Percentiles rank a stretch among this genome's conserved stretches.
These are phyloP conservation scores for Sebastolobus altivelis DNA, from an alignment of 2,797 vertebrate species.

Conservation along the genomic window DNA sequence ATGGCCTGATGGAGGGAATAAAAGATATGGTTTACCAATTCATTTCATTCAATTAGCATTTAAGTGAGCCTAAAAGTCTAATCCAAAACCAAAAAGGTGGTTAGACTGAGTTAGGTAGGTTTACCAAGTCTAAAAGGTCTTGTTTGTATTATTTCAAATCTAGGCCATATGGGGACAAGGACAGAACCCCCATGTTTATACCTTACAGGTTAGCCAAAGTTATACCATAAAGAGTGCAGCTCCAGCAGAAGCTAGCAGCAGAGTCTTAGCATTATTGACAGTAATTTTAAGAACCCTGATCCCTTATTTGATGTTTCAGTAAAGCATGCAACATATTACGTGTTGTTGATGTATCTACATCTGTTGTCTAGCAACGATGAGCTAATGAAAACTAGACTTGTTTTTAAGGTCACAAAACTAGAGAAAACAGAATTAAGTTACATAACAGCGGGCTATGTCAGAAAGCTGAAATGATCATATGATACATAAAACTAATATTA, in stretches of 20 bases:
- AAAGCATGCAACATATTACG: constrained; percentile 6
- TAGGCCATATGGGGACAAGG: not conserved
- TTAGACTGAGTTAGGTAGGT: not conserved
- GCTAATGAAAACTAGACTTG: constrained; percentile 55
- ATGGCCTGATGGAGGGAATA: not conserved
- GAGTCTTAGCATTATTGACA: not conserved
- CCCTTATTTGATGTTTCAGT: constrained; percentile 33
- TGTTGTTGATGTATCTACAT: constrained; percentile 41
- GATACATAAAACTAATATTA: not conserved
- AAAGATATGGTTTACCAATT: not conserved
- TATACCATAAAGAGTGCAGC: not conserved
- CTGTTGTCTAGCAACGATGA: constrained; percentile 45
- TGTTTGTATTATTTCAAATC: constrained; percentile 5
- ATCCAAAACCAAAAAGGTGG: not conserved
- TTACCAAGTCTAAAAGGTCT: not conserved
- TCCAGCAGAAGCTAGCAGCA: not conserved
- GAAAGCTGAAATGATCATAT: constrained; percentile 8
- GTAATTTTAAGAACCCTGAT: not conserved
- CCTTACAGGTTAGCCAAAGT: not conserved
- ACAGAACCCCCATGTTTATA: not conserved
- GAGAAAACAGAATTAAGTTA: constrained; percentile 33
- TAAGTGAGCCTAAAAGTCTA: not conserved
- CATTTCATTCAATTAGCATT: not conserved
- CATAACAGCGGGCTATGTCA: constrained; percentile 1
- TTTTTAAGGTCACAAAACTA: constrained; percentile 35